phyloP scores from a whole-genome alignment of 2,888 invertebrate species.

The Drosophila aldrichi region DNA sequence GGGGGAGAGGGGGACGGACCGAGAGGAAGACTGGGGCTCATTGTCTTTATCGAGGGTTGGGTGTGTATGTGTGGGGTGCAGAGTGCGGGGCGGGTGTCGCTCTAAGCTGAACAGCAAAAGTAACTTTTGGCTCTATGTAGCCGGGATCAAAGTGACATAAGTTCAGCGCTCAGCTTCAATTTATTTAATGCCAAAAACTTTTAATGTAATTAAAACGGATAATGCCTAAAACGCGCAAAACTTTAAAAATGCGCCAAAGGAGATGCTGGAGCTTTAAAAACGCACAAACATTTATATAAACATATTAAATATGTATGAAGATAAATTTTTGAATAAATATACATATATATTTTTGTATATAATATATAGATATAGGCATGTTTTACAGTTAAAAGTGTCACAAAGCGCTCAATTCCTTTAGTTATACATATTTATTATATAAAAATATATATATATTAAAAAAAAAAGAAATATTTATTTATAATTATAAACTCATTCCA shows the following conservation, averaged over 20 bases:
- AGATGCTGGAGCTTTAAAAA: constrained; percentile 49
- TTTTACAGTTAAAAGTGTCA: no score
- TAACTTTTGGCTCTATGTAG: constrained; percentile 54
- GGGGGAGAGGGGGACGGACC: not conserved
- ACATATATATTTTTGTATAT: not conserved
- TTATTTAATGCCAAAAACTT: constrained; percentile 76
- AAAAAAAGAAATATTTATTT: no score
- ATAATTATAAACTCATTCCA: no score
- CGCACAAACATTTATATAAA: not conserved
- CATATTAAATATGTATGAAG: no score
- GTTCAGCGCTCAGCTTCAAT: constrained; percentile 69
- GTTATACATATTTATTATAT: no score
- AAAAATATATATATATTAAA: no score
- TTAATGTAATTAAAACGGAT: constrained; percentile 77
- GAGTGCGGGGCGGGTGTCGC: not conserved
- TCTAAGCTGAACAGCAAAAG: constrained; percentile 65
- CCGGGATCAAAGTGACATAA: constrained; percentile 78
- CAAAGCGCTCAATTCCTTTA: no score
- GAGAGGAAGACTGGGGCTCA: not conserved
- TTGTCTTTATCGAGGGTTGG: not conserved
- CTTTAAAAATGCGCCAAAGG: constrained; percentile 47
- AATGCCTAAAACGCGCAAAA: constrained; percentile 67
- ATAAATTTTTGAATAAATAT: not conserved
- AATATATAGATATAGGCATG: not conserved
- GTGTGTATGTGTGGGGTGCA: not conserved